phyloP scores from a whole-genome alignment of 2,888 invertebrate genomes.

The Scaptomyza parva region DNA sequence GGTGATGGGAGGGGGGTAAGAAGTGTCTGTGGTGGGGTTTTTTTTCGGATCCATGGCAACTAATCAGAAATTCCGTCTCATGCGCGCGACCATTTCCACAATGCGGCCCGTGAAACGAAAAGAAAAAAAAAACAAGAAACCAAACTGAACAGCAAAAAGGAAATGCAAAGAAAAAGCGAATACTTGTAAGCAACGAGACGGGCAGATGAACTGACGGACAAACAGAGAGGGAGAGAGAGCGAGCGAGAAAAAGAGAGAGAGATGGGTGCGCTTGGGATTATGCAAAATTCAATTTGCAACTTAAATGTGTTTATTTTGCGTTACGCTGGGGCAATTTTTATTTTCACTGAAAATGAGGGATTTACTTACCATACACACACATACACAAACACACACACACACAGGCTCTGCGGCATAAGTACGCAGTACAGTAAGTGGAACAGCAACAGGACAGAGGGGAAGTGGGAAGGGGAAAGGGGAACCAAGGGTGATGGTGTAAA shows the following conservation, averaged over 20 bases:
- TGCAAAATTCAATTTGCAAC: slow-evolving; percentile 84
- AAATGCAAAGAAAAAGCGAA: slow-evolving; percentile 22
- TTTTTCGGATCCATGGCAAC: slow-evolving; percentile 65
- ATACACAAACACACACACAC: slow-evolving; percentile 9
- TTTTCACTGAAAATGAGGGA: slow-evolving; percentile 80
- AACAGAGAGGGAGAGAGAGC: not conserved
- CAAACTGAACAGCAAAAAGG: not conserved
- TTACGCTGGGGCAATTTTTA: slow-evolving; percentile 81
- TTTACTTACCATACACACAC: slow-evolving; percentile 54
- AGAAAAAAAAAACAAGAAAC: not conserved
- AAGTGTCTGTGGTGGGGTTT: slow-evolving; percentile 16
- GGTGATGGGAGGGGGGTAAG: slow-evolving; percentile 3
- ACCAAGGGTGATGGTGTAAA: not conserved
- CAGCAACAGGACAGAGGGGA: not conserved
- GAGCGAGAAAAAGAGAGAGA: not conserved
- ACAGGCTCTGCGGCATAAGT: slow-evolving; percentile 13
- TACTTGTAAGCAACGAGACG: slow-evolving; percentile 27
- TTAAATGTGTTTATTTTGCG: slow-evolving; percentile 84
- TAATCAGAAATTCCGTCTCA: slow-evolving; percentile 77
- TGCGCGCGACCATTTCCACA: slow-evolving; percentile 67
- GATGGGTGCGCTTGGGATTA: slow-evolving; percentile 66
- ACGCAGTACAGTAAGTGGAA: slow-evolving; percentile 13
- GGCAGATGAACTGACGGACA: slow-evolving; percentile 32
- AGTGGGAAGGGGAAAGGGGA: not conserved
- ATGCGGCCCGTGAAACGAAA: slow-evolving; percentile 49